Conservation (phyloP, 2,888 invertebrate species). For the Mythimna lalbum region DNA sequence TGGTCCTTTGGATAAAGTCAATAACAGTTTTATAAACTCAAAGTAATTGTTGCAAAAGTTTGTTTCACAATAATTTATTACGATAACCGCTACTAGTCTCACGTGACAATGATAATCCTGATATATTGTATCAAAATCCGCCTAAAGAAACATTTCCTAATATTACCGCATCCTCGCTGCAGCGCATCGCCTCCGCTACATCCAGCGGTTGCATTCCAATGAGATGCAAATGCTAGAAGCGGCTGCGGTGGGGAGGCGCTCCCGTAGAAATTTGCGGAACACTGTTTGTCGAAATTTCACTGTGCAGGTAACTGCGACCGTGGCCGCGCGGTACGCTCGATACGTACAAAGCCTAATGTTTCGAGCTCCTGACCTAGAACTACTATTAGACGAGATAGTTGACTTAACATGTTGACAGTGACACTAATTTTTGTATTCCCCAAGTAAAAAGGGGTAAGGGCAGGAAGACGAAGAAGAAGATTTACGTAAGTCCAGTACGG, state of each 20-base stretch:
- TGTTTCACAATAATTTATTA: not conserved
- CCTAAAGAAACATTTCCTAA: not conserved
- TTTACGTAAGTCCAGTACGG: no score
- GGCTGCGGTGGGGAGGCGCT: conserved; percentile 73
- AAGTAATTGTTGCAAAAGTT: not conserved
- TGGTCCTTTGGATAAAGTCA: not conserved
- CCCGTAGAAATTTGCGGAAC: conserved; percentile 66
- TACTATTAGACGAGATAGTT: not conserved
- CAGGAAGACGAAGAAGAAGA: no score
- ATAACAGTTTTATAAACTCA: not conserved
- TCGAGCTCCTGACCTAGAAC: not conserved
- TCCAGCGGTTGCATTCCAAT: conserved; percentile 79
- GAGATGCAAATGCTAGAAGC: conserved; percentile 84
- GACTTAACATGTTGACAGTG: not conserved
- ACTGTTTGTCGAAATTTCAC: conserved; percentile 68
- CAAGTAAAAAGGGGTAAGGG: no score
- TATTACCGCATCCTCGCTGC: conserved; percentile 65
- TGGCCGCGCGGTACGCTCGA: conserved; percentile 33
- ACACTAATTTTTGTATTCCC: no score
- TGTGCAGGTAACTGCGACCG: conserved; percentile 59
- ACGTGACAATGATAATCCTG: not conserved
- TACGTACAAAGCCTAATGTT: conserved; percentile 36
- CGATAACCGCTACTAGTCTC: no score
- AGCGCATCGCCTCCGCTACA: conserved; percentile 35
- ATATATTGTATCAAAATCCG: not conserved